Percentiles rank a stretch among this genome's conserved stretches.
phyloP scores from a whole-genome alignment of 2,888 invertebrate genomes.

The Empis stercorea region DNA sequence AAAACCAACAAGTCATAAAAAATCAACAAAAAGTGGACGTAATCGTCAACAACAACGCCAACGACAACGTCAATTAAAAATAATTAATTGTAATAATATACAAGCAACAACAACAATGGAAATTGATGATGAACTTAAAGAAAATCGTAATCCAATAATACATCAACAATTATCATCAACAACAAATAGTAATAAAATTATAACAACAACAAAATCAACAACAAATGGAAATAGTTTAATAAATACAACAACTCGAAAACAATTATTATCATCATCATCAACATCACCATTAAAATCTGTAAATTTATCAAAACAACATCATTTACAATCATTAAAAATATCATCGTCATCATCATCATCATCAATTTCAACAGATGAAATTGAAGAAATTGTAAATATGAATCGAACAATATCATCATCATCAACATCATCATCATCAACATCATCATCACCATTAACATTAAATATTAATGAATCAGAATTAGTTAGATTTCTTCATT shows the following conservation, averaged over 20 bases:
- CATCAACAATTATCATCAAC: constrained; percentile 4
- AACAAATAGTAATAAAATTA: constrained; percentile 1
- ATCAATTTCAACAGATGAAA: not conserved
- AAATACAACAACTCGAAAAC: too few species aligned
- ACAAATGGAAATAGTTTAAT: too few species aligned
- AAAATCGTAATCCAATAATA: constrained; percentile 5
- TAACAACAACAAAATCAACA: too few species aligned
- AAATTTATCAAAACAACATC: not conserved
- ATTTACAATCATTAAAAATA: not conserved
- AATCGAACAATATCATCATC: not conserved
- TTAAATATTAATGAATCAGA: constrained; percentile 39
- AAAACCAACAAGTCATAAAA: not conserved
- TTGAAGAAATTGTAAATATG: too few species aligned
- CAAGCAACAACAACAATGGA: constrained; percentile 4
- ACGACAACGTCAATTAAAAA: not conserved
- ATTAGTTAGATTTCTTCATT: constrained; percentile 44
- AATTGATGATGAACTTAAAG: constrained; percentile 10
- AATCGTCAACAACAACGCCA: constrained; percentile 4
- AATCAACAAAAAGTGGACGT: constrained; percentile 2
- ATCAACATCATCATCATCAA: not conserved
- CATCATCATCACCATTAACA: not conserved
- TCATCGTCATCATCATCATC: not conserved
- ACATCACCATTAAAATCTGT: too few species aligned
- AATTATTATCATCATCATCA: not conserved
- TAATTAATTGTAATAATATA: not conserved